phyloP scores from a whole-genome alignment of 2,113 vertebrate genomes.

The Peromyscus polionotus region DNA sequence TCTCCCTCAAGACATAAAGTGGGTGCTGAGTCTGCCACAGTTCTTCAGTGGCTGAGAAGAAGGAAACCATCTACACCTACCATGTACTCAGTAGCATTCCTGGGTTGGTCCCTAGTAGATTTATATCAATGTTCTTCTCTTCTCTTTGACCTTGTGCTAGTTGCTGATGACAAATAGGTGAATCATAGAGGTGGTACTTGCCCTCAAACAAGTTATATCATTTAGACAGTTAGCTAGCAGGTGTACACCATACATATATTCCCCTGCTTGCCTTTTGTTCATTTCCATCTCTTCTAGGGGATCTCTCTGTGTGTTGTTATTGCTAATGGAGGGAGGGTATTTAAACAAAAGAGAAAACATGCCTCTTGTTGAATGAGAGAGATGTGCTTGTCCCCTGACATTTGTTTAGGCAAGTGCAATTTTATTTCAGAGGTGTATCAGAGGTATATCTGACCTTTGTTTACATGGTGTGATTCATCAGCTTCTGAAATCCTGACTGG shows the following conservation, averaged over 20 bases:
- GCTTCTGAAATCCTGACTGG: neutral
- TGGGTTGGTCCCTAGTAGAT: neutral
- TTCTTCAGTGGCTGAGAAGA: neutral
- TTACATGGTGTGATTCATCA: neutral
- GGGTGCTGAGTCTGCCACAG: neutral
- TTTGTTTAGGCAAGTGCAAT: conserved; percentile 29
- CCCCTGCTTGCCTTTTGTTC: neutral
- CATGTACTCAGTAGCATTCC: neutral
- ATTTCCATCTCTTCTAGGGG: neutral
- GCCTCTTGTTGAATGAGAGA: neutral
- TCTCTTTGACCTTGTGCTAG: neutral
- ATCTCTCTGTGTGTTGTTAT: conserved; percentile 24
- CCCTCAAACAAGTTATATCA: neutral
- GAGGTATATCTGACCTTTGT: neutral
- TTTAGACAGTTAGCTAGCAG: neutral
- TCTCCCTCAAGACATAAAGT: neutral
- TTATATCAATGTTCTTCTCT: neutral
- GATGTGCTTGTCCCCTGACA: neutral
- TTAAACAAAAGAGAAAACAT: conserved; percentile 4
- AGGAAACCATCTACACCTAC: neutral
- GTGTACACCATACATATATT: neutral
- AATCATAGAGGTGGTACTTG: neutral
- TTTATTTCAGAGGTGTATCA: conserved; percentile 11
- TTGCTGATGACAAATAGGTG: neutral
- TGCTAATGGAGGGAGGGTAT: conserved; percentile 22